These are phyloP conservation scores for Harmothoe impar DNA, from an alignment of 2,888 invertebrate species.

Conservation along the genomic window DNA sequence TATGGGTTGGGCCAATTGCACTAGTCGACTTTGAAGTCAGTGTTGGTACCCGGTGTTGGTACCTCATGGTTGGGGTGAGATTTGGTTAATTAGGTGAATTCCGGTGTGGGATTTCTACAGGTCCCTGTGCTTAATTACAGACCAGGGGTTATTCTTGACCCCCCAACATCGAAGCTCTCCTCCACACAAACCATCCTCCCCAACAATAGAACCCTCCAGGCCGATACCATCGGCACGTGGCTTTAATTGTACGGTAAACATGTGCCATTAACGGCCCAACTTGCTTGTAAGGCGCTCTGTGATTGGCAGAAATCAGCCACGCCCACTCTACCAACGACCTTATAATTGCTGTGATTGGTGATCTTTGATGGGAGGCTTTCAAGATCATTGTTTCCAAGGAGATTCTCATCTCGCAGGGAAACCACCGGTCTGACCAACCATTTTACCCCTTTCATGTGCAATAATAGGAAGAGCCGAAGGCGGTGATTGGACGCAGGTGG, in stretches of 20 bases:
- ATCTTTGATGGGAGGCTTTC: neutral
- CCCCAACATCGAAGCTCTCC: neutral
- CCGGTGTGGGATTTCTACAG: neutral
- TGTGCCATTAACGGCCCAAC: conserved; percentile 15
- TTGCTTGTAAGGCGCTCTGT: neutral
- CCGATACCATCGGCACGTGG: conserved; percentile 38
- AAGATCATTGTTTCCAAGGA: conserved; percentile 30
- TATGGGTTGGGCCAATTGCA: too few species aligned
- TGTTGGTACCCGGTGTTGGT: neutral
- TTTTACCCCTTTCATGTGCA: conserved; percentile 3
- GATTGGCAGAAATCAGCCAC: conserved; percentile 3
- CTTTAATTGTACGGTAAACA: conserved; percentile 11
- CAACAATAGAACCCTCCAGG: neutral
- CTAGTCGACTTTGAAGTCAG: neutral
- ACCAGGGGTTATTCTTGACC: neutral
- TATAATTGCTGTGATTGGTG: conserved; percentile 22
- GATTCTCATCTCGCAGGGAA: neutral
- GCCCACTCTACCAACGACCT: neutral
- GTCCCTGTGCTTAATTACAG: neutral
- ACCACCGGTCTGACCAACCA: conserved; percentile 31
- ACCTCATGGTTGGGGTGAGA: too few species aligned
- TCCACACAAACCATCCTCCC: neutral
- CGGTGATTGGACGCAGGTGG: conserved; percentile 38
- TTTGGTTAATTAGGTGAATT: neutral
- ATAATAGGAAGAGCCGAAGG: conserved; percentile 13